Base-by-base conservation (phyloP, 1,140 invertebrate species). In the Brachionus manjavacas region DNA sequence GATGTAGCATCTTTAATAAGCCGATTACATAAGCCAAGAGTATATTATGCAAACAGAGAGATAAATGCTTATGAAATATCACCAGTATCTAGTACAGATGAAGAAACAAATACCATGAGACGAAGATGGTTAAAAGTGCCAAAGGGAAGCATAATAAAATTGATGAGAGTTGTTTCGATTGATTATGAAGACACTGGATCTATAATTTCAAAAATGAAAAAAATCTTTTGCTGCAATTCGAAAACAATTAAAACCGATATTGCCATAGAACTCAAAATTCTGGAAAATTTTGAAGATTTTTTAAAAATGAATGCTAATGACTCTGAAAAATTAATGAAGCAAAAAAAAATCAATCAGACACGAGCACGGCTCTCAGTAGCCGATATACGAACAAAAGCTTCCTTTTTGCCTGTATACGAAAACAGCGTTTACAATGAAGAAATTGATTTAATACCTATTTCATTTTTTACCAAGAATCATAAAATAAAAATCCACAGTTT, bases 381-480 rank as follows among this genome's bases (percentile, higher is more conserved):
- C 2, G 46, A 76, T 14, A 49, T 76, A 12, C 39, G 12, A 7
- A 2, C 1, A 1, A 76, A 76, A 46, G 43, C 41, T 25, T 81
- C 14, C 12, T 81, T 43, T 81, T 23, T 81, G 9, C 79, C 79
- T 9, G 16, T 81, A 23, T 81, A 81, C 23, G 52, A 64, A n/a
- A 16, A 60, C 14, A 81, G 14, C 7, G 72, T 9, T 1, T 14
- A 9, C 11, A 81, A 64, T 46, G 52, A 60, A 81, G 52, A 81
- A n/a, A 81, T 81, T 31, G 79, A 81, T 16, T 64, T 81, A 31
- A 81, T 81, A 64, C 79, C 79, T 9, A 81, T 81, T 31, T 81
- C 79, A 46, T 49, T 43, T 25, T 46, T 49, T 49, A 1, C 41
- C 12, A 68, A 46, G 39, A 81, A 81, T 25, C 52, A 68, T 16